Evolutionary conservation across 2,888 invertebrate species (phyloP).

Genomic region (Nymphalis polychloros): DNA sequence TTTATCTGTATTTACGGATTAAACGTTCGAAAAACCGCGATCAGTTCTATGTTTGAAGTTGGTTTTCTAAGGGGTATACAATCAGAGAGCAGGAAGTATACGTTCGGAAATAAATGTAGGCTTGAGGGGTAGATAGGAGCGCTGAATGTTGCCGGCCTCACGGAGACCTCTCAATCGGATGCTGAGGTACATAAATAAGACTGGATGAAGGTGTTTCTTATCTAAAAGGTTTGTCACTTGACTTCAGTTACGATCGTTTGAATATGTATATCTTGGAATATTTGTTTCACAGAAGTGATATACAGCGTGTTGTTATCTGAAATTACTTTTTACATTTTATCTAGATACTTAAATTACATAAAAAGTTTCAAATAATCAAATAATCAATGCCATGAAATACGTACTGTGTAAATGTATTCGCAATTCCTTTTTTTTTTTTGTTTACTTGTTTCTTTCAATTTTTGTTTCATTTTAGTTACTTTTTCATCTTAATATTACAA

Average conservation of each 20-base stretch:
- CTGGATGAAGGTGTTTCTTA: slow-evolving; percentile 70
- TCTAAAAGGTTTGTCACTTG: slow-evolving; percentile 44
- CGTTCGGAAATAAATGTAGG: slow-evolving; percentile 76
- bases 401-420: no score
- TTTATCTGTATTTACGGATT: slow-evolving; percentile 67
- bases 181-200: slow-evolving; percentile 77
- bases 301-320: no score
- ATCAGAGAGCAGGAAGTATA: slow-evolving; percentile 61
- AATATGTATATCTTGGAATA: neutral
- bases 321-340: no score
- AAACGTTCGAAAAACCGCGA: slow-evolving; percentile 45
- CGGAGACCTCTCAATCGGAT: slow-evolving; percentile 74
- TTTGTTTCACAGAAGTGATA: neutral
- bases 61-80: slow-evolving; percentile 46
- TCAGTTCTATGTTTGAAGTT: slow-evolving; percentile 36
- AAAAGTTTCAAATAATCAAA: no score
- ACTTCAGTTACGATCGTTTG: slow-evolving; percentile 15
- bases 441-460: no score
- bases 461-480: neutral
- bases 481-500: no score
- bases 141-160: slow-evolving; percentile 67
- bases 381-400: no score
- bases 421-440: no score
- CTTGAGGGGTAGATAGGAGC: slow-evolving; percentile 75
- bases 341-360: no score